A percentile compares a stretch with the other conserved stretches of the same genome.
These are phyloP conservation scores for Noctua pronuba DNA, from an alignment of 2,888 invertebrate genomes.

Conservation along the genomic window DNA sequence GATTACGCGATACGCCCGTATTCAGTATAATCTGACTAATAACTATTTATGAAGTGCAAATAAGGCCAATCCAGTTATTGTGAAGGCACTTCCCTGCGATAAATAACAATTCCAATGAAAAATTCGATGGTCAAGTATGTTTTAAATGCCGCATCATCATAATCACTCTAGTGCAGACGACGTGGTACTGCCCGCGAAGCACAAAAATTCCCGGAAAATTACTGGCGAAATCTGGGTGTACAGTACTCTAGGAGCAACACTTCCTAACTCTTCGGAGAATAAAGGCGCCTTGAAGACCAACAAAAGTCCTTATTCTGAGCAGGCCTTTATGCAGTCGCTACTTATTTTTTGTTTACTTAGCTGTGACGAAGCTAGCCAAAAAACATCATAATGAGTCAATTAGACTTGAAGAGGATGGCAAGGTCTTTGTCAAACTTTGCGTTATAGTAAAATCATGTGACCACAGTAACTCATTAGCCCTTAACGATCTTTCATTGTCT, in stretches of 20 bases:
- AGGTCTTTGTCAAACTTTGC: neutral
- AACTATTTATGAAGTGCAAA: slow-evolving; percentile 26
- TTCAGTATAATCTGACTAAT: slow-evolving; percentile 14
- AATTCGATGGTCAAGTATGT: slow-evolving; percentile 3
- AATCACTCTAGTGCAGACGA: neutral
- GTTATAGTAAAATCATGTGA: neutral
- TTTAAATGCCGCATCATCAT: neutral
- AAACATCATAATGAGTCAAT: neutral
- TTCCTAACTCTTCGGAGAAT: neutral
- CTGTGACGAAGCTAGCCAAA: neutral
- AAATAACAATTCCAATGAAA: neutral
- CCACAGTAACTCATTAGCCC: neutral
- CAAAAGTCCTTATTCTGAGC: neutral
- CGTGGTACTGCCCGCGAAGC: neutral
- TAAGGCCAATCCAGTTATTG: slow-evolving; percentile 20
- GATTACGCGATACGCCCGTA: slow-evolving; percentile 1
- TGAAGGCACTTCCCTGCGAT: neutral
- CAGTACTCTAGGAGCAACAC: neutral
- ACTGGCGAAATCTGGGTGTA: neutral
- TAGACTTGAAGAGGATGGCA: neutral
- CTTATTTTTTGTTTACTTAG: neutral
- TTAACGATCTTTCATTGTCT: neutral
- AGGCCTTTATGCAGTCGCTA: neutral
- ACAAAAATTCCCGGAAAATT: neutral
- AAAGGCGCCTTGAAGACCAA: neutral